These are phyloP conservation scores for Tetrao urogallus DNA, from an alignment of 2,113 vertebrate genomes.

Conservation along the genomic window DNA sequence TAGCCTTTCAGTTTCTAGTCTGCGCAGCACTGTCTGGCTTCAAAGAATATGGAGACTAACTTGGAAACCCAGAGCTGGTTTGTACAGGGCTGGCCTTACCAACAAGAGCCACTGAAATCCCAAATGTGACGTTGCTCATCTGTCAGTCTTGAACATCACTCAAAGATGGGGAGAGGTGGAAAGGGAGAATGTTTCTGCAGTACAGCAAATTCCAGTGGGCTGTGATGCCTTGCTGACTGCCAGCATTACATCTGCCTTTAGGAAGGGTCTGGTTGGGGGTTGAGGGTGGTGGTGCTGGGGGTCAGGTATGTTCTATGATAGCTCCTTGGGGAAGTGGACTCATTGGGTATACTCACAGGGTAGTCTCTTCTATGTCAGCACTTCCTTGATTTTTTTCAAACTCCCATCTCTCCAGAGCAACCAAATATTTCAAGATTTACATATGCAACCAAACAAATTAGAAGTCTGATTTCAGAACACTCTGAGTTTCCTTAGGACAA, in stretches of 20 bases:
- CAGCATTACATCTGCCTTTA: not conserved
- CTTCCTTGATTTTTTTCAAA: not conserved
- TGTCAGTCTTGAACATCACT: not conserved
- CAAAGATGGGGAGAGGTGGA: not conserved
- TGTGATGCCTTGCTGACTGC: not conserved
- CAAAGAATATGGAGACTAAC: not conserved
- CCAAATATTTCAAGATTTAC: not conserved
- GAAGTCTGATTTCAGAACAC: not conserved
- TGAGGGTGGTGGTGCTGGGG: not conserved
- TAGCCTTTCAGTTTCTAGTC: not conserved
- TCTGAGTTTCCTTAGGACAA: not conserved
- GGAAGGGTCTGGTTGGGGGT: not conserved
- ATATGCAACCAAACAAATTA: not conserved
- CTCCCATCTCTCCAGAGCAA: not conserved
- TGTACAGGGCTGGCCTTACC: not conserved
- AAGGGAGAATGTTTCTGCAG: not conserved
- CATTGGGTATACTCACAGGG: not conserved
- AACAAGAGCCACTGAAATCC: not conserved
- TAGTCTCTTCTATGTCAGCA: not conserved
- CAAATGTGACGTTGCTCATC: not conserved
- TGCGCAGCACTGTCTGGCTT: not conserved
- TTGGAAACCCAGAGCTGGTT: not conserved
- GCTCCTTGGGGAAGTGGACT: not conserved
- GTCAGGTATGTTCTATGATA: not conserved
- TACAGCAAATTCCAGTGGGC: not conserved